These are phyloP conservation scores for human DNA, from an alignment of 2,113 vertebrate species.

Conservation along the genomic window GRCh38 chr6:149084501-149085000, in stretches of 20 bases:
- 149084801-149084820: not conserved
- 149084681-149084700: not conserved
- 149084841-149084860: not conserved
- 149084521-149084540: not conserved
- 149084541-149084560: not conserved
- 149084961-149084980: not conserved
- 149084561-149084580: not conserved
- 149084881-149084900: not conserved
- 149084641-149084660: not conserved
- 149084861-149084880: accelerated
- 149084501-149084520: not conserved
- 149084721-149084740: not conserved
- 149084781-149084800: not conserved
- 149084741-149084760: not conserved
- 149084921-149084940: not conserved
- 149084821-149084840: not conserved
- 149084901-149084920: not conserved
- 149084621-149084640: not conserved
- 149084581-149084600: not conserved
- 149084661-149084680: not conserved
- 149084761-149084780: not conserved
- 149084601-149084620: not conserved
- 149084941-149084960: not conserved
- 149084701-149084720: not conserved
- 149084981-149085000: conserved; percentile 8